Evolutionary conservation across 2,888 invertebrate species (phyloP).

Genomic region (Panopea generosa): DNA sequence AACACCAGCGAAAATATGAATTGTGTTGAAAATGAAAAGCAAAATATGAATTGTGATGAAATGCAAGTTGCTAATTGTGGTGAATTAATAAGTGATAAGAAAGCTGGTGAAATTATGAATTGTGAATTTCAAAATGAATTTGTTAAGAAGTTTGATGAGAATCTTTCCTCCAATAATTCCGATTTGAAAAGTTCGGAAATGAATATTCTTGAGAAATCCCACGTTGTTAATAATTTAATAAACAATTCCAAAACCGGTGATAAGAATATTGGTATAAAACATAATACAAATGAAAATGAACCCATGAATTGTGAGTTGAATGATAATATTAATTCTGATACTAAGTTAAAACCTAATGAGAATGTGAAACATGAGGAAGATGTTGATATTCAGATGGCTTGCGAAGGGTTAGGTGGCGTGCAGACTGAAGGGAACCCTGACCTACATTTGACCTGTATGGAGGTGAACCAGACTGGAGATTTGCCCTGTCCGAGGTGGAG

Average conservation of each 20-base stretch:
- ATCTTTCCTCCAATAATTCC: background rate
- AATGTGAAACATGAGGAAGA: background rate
- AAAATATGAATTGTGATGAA: background rate
- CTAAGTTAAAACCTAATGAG: background rate
- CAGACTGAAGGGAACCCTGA: background rate
- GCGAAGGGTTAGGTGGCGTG: no score
- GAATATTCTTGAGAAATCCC: slow-evolving; percentile 19
- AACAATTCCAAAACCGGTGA: background rate
- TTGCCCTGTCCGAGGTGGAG: slow-evolving; percentile 83
- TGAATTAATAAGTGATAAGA: background rate
- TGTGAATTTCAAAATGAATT: slow-evolving; percentile 6
- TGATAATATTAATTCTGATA: background rate
- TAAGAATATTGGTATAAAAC: slow-evolving; percentile 2
- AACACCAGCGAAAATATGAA: background rate
- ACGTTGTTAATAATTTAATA: background rate
- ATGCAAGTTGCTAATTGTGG: slow-evolving; percentile 20
- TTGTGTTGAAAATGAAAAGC: slow-evolving; percentile 7
- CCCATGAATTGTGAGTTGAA: slow-evolving; percentile 11
- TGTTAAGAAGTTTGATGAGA: background rate
- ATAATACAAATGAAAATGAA: slow-evolving; percentile 9
- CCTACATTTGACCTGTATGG: slow-evolving; percentile 37
- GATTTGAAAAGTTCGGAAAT: slow-evolving; percentile 23
- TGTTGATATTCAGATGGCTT: no score
- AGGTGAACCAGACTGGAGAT: slow-evolving; percentile 67
- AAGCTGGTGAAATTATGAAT: slow-evolving; percentile 11